Base-by-base conservation (phyloP, 2,113 vertebrate species). In the Bubo blakistoni region DNA sequence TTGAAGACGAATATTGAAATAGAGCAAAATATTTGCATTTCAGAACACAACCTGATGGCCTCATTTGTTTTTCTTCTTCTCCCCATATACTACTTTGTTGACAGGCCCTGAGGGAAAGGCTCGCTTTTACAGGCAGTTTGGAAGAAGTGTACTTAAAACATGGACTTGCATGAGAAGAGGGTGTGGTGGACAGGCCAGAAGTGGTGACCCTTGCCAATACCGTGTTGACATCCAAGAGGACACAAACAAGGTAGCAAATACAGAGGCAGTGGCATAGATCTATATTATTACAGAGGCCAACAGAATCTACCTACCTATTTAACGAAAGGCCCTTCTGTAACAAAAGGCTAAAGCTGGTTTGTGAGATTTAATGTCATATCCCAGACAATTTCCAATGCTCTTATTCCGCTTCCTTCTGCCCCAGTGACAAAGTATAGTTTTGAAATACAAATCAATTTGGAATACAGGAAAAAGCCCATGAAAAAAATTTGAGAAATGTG, bases 391-490 rank as follows among this genome's bases (percentile, higher is more conserved):
- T 81, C 46, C 69, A 55, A 42, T 77, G 93, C 83, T 85, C 40
- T 87, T 87, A 65, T 40, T 76, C 57, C 8, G 16, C 63, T 72
- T 91, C 81, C 63, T 89, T 93, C 91, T 88, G 73, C 46, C 42
- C 51, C 86, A 88, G 83, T 4, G 14, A 86, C 63, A 62, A 59
- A 65, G 17, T n/a, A 51, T 12, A 86, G 36, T 80, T 92, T 84
- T 52, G 55, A 89, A 97, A 82, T 65, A 97, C 85, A 90, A 82
- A 92, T 55, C 20, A 55, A 90, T 93, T n/a, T 80, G 49, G 47
- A 72, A 83, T 46, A 83, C 18, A 58, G 11, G 40, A 88, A 94
- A 90, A 85, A 82, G 21, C 5, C 16, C 19, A 40, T 34, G 14
- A 34, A 63, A 81, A 92, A 81, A 44, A 13, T 21, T 11, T 30